Base-by-base conservation (phyloP, 2,797 vertebrate species). In the Antennarius maculatus region DNA sequence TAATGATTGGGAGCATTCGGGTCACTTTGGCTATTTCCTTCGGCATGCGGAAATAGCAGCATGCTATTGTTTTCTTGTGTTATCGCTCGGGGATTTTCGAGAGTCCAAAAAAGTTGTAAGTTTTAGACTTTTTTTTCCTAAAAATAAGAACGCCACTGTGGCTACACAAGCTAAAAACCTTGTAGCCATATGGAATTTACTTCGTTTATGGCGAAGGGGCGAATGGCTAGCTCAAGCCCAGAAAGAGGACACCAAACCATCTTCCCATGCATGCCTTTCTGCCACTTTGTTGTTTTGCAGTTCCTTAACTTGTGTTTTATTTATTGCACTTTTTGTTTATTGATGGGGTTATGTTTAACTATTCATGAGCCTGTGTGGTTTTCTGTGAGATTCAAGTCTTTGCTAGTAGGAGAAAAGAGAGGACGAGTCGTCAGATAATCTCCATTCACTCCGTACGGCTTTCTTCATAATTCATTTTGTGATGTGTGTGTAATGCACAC, bases 301-400 rank as follows among this genome's bases (percentile, higher is more conserved):
- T 82, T 73, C 88, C 80, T 79, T 82, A 86, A 63, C 78, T 84
- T 48, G 67, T 88, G 81, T 79, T 89, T 91, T 89, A 91, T 90
- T 90, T 84, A 88, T 88, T 69, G 64, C 59, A 73, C 60, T 79
- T 78, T 78, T 92, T 88, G 84, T 81, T 91, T 91, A 89, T 88
- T 86, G 87, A 90, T 88, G 54, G 69, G 73, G 56, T 68, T 65
- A 45, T 8, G 46, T 69, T 88, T 66, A 81, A 86, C 50, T 73
- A 88, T 87, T 85, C 56, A 89, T 84, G 80, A 81, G 69, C 61
- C 59, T 23, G 60, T 72, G 49, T 74, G 77, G 68, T 79, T 76
- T 72, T 48, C 71, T 27, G 70, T 68, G 84, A 76, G 84, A 80
- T 75, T 41, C 4, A 18, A 79, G 69, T 42, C 68, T 80, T 71